Percentiles rank a stretch among this genome's conserved stretches.
Evolutionary conservation across 2,888 invertebrate species (phyloP).

Genomic region (Erpobdella octoculata): DNA sequence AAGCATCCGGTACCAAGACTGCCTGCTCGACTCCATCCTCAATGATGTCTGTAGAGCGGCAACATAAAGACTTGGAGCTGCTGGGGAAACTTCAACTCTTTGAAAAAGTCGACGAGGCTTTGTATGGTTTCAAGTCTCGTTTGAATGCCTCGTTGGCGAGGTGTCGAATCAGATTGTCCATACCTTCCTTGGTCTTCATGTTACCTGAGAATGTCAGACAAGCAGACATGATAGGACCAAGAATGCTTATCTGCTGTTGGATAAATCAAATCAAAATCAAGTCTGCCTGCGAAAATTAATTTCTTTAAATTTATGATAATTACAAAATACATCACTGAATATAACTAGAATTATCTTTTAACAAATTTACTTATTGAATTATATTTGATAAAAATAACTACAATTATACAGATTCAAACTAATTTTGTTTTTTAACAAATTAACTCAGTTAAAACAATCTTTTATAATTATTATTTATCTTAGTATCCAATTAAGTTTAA

Average conservation of each 20-base stretch:
- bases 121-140: not conserved
- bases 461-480: too few relatives aligned
- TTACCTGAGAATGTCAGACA: slow-evolving; percentile 13
- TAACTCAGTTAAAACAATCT: too few relatives aligned
- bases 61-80: not conserved
- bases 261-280: slow-evolving; percentile 19
- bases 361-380: too few relatives aligned
- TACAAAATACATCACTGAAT: too few relatives aligned
- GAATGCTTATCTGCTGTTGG: slow-evolving; percentile 15
- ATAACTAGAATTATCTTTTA: too few relatives aligned
- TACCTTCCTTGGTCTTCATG: slow-evolving; percentile 1
- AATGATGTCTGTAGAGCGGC: not conserved
- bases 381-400: too few relatives aligned
- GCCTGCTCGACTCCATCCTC: too few relatives aligned
- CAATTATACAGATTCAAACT: too few relatives aligned
- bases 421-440: too few relatives aligned
- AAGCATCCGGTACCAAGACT: not conserved
- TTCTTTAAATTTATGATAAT: too few relatives aligned
- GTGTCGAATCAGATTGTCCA: slow-evolving; percentile 4
- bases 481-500: too few relatives aligned
- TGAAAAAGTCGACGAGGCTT: not conserved
- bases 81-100: not conserved
- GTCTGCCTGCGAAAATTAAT: too few relatives aligned
- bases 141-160: slow-evolving; percentile 7
- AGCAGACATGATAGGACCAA: slow-evolving; percentile 13